Evolutionary conservation across 2,888 invertebrate species (phyloP).

Genomic region (Rhagonycha lutea): DNA sequence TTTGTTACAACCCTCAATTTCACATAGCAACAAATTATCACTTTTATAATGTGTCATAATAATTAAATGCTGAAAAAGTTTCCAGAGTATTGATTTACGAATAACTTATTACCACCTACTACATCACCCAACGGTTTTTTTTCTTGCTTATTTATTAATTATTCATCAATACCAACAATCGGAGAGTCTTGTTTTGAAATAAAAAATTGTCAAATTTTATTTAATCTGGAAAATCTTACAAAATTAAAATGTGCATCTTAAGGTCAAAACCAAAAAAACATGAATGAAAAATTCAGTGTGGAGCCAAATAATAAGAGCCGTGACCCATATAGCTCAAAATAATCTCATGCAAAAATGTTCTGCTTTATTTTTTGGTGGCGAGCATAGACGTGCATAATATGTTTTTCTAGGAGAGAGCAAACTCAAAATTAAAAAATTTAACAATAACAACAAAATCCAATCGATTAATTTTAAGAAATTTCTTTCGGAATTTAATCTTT

Average conservation of each 20-base stretch:
- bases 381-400: not conserved
- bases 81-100: not conserved
- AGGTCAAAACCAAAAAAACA: not conserved
- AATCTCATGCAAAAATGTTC: not conserved
- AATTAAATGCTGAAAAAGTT: not conserved
- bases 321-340: not conserved
- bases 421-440: too few species aligned
- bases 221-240: too few species aligned
- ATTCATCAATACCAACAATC: too few species aligned
- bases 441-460: too few species aligned
- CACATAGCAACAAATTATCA: slow-evolving; percentile 6
- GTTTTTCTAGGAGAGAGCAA: too few species aligned
- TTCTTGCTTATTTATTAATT: too few species aligned
- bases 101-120: not conserved
- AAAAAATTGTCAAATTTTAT: too few species aligned
- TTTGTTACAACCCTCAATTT: not conserved
- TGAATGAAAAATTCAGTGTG: too few species aligned
- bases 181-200: too few species aligned
- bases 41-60: not conserved
- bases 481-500: too few species aligned
- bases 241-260: too few species aligned
- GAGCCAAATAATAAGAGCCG: not conserved
- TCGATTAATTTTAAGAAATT: too few species aligned
- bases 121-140: not conserved
- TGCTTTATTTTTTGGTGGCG: not conserved